These are phyloP conservation scores for Chamaetylas fuelleborni DNA, from an alignment of 2,113 vertebrate species.

Conservation along the genomic window DNA sequence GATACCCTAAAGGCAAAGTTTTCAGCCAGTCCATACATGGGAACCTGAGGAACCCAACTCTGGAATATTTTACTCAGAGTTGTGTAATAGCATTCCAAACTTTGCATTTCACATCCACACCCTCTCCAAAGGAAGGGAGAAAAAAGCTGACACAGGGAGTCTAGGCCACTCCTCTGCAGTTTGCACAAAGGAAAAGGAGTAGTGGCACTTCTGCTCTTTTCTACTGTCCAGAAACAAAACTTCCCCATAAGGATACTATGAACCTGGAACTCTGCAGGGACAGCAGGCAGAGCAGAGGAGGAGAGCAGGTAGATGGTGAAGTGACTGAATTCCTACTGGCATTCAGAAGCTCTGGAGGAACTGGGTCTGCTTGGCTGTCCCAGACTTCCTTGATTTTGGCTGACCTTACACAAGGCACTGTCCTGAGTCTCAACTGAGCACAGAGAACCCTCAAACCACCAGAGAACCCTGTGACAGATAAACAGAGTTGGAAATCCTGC, in stretches of 20 bases:
- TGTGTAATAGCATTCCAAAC: constrained; percentile 5
- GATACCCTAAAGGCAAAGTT: not conserved
- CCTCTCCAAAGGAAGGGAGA: not conserved
- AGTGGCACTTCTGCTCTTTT: not conserved
- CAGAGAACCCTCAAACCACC: not conserved
- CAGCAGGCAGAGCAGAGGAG: not conserved
- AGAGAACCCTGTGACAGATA: not conserved
- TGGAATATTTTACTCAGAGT: not conserved
- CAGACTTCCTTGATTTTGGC: not conserved
- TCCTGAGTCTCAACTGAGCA: not conserved
- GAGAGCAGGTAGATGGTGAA: not conserved
- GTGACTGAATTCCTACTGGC: not conserved
- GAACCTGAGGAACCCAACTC: constrained; percentile 1
- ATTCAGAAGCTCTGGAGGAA: not conserved
- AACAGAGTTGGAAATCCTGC: not conserved
- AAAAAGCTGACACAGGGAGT: not conserved
- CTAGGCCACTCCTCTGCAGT: not conserved
- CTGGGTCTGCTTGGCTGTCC: not conserved
- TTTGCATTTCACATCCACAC: constrained; percentile 12
- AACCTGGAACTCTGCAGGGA: not conserved
- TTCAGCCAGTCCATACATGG: not conserved
- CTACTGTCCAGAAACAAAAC: not conserved
- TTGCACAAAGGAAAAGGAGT: not conserved
- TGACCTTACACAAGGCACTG: not conserved
- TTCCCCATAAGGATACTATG: not conserved